Percentiles rank a stretch among this genome's conserved stretches.
phyloP scores from a whole-genome alignment of 2,888 invertebrate genomes.

The Megastigmus dorsalis region DNA sequence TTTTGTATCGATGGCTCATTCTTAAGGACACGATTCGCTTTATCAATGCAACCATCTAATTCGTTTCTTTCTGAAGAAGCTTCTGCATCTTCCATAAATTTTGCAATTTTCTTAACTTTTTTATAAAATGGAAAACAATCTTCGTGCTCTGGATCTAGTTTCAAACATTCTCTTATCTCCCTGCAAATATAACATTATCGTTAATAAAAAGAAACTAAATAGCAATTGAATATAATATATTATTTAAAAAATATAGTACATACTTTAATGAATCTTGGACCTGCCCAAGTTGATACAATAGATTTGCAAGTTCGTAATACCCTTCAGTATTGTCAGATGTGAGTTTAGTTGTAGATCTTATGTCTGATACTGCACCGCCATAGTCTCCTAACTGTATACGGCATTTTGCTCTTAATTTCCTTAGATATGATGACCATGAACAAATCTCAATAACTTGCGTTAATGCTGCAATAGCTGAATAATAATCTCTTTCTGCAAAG shows the following conservation, averaged over 20 bases:
- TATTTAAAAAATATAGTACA: slow-evolving; percentile 59
- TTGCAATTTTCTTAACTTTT: slow-evolving; percentile 94
- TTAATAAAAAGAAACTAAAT: background rate
- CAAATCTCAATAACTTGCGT: slow-evolving; percentile 84
- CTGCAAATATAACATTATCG: slow-evolving; percentile 69
- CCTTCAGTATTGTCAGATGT: slow-evolving; percentile 94
- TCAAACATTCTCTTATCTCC: slow-evolving; percentile 97
- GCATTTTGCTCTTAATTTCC: slow-evolving; percentile 91
- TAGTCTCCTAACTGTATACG: slow-evolving; percentile 86
- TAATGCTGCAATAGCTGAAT: slow-evolving; percentile 80
- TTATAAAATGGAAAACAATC: slow-evolving; percentile 97
- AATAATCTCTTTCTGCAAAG: slow-evolving; percentile 77
- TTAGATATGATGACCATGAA: slow-evolving; percentile 90
- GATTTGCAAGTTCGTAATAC: slow-evolving; percentile 85
- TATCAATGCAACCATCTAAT: slow-evolving; percentile 81
- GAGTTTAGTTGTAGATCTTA: slow-evolving; percentile 92
- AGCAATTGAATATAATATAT: background rate
- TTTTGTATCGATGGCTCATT: slow-evolving; percentile 83
- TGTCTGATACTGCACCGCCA: slow-evolving; percentile 91
- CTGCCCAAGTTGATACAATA: slow-evolving; percentile 94
- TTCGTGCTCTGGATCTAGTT: slow-evolving; percentile 97
- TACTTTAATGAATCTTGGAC: slow-evolving; percentile 91
- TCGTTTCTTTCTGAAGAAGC: slow-evolving; percentile 79
- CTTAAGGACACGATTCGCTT: slow-evolving; percentile 81
- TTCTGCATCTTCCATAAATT: slow-evolving; percentile 82